Conservation (phyloP, 2,113 vertebrate genomes). For the Zapus hudsonius region DNA sequence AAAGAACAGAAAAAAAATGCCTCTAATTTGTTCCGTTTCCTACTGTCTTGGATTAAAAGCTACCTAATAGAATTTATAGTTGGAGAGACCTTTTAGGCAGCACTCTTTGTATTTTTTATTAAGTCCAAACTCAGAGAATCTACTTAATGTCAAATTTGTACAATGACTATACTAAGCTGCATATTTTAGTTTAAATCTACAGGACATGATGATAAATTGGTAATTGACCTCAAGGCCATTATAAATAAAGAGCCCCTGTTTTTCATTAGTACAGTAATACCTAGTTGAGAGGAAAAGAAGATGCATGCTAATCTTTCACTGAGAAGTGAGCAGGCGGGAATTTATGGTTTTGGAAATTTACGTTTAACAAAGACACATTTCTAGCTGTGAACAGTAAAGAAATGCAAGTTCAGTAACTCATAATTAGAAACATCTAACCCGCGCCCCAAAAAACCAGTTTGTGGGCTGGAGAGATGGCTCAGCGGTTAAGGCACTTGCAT, state of each 20-base stretch:
- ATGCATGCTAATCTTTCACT: slow-evolving; percentile 78
- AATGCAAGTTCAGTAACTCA: slow-evolving; percentile 72
- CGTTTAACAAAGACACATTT: slow-evolving; percentile 75
- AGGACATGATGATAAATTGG: slow-evolving; percentile 93
- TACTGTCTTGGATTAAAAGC: slow-evolving; percentile 86
- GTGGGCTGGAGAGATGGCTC: no score
- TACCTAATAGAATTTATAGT: slow-evolving; percentile 89
- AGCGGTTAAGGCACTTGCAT: no score
- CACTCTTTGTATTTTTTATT: slow-evolving; percentile 89
- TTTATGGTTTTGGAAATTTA: slow-evolving; percentile 78
- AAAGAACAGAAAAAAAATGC: slow-evolving; percentile 74
- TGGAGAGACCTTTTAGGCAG: slow-evolving; percentile 87
- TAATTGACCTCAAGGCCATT: slow-evolving; percentile 91
- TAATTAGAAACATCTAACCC: slow-evolving; percentile 58
- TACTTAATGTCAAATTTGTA: slow-evolving; percentile 90
- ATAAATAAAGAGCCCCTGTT: slow-evolving; percentile 90
- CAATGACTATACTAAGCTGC: slow-evolving; percentile 86
- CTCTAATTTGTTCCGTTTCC: slow-evolving; percentile 84
- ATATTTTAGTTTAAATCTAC: slow-evolving; percentile 88
- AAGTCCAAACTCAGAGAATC: slow-evolving; percentile 90
- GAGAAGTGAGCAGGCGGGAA: slow-evolving; percentile 83
- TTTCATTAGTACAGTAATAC: slow-evolving; percentile 90
- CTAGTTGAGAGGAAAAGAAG: slow-evolving; percentile 80
- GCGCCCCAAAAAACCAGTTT: background rate
- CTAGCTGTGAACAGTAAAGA: slow-evolving; percentile 75